Base-by-base conservation (phyloP, 2,888 invertebrate genomes). In the Brachylomia viminalis region DNA sequence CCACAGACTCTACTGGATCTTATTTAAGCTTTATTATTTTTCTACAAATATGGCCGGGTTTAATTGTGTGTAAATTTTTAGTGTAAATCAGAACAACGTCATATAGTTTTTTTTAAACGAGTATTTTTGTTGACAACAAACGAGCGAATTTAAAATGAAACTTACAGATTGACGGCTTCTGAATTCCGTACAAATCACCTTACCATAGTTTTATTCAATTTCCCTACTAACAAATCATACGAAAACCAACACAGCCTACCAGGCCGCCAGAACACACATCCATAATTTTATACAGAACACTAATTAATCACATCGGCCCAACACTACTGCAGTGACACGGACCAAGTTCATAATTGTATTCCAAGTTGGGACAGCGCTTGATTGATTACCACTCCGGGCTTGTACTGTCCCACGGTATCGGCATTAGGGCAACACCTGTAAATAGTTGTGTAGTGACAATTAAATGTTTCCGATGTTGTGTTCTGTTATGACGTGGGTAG, bases 321-420 rank as follows among this genome's bases (percentile, higher is more conserved):
- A 91, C 94, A 92, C 92, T 90, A 89, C 91, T 91, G 91, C 92
- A 91, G 93, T 94, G 96, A 96, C 95, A 95, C 89, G 92, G 92
- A 92, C 94, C 93, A 94, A 95, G 95, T 96, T 96, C 95, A 96
- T 95, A 96, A 96, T 95, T 95, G 95, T 95, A 95, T 95, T 95
- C 94, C 91, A 92, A 94, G 94, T 95, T 95, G 93, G 94, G 95
- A 95, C 95, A 92, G 91, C 90, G 79, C 92, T 92, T 96, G 96
- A 96, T 96, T 95, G 95, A 96, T 96, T 95, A 94, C 93, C 84
- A 86, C 85, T 88, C 90, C 89, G 87, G 89, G 85, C 87, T 87
- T 89, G 87, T 86, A 83, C 86, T 86, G 90, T 90, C 90, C 90
- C 91, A 89, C 90, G 90, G 89, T 83, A 89, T 83, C 84, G 88